Evolutionary conservation across 2,888 invertebrate species (phyloP).

Genomic region (Diplazon laetatorius): DNA sequence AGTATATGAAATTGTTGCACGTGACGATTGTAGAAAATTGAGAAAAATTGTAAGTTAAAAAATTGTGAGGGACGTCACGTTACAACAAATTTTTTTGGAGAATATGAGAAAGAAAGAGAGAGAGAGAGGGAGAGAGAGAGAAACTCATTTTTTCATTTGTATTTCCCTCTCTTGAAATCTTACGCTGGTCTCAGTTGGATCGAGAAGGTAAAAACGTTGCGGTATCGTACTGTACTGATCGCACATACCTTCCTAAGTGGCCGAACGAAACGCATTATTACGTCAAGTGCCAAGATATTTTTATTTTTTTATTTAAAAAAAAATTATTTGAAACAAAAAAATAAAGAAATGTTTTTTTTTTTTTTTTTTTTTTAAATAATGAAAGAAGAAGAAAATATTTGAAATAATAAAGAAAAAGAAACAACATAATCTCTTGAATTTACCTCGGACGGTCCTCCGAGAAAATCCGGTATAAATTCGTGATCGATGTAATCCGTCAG

Average conservation of each 20-base stretch:
- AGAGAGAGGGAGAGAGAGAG: too few species aligned
- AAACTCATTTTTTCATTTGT: conserved; percentile 46
- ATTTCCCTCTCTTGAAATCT: conserved; percentile 69
- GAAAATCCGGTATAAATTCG: conserved; percentile 94
- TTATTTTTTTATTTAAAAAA: too few species aligned
- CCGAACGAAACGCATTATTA: conserved; percentile 70
- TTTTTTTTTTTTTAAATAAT: background rate
- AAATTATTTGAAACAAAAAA: background rate
- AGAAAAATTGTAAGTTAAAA: too few species aligned
- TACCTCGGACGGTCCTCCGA: conserved; percentile 92
- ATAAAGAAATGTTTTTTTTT: too few species aligned
- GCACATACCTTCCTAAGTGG: conserved; percentile 77
- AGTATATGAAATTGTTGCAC: too few species aligned
- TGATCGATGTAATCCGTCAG: conserved; percentile 93
- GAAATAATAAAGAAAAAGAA: conserved; percentile 15
- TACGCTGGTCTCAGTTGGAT: conserved; percentile 77
- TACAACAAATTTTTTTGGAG: too few species aligned
- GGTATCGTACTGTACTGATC: conserved; percentile 79
- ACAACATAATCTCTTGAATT: conserved; percentile 17
- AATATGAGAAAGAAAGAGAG: too few species aligned
- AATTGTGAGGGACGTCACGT: too few species aligned
- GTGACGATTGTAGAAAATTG: too few species aligned
- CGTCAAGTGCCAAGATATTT: conserved; percentile 34
- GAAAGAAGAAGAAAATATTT: conserved; percentile 11
- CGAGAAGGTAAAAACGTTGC: conserved; percentile 81